Evolutionary conservation across 2,888 invertebrate species (phyloP), one percentile per base, ranked within the genome.

Genomic region (Spatulosminthurus flaviceps): DNA sequence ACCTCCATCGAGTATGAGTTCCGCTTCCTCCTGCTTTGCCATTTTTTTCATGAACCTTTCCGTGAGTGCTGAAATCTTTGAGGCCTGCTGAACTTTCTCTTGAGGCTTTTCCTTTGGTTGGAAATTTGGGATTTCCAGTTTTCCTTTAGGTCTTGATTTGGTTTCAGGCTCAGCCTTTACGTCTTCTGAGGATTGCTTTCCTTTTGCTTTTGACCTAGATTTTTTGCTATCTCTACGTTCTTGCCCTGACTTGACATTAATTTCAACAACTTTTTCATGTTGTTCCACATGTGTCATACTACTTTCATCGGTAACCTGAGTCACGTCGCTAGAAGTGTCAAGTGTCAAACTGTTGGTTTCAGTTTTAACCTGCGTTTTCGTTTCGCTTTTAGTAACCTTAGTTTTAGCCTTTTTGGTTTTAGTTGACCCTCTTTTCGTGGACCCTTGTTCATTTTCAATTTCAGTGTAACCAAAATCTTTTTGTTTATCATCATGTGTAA

Each of bases 211-310:
- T 69, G 13, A 13, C 21, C 24, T 34, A 9, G 28, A 69, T 26
- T 71, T 71, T n/a, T 71, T 43, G 42, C 51, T 51, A 51, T 51
- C 51, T 51, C 16, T 51, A n/a, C 51, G 51, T 19, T 51, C 51
- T 51, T 51, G 16, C n/a, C 19, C 51, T 19, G 16, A 13, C 16
- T 51, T 51, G n/a, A 19, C 51, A 2, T 51, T 51, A 51, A n/a
- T 2, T 16, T 51, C 1, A 9, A n/a, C 51, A 9, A 11, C 51
- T 51, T 4, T 7, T 34, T 34, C 34, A n/a, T n/a, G n/a, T 34
- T 34, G 34, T 34, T 34, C 34, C 9, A 34, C 9, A 34, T 34
- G 34, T 34, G 9, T 34, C 9, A 34, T 9, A 34, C 34, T 34
- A 34, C 34, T 34, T 34, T 34, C 34, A 34, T 34, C 34, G 9